Evolutionary conservation across 2,888 invertebrate genomes (phyloP).

Genomic region (Therioaphis trifolii): DNA sequence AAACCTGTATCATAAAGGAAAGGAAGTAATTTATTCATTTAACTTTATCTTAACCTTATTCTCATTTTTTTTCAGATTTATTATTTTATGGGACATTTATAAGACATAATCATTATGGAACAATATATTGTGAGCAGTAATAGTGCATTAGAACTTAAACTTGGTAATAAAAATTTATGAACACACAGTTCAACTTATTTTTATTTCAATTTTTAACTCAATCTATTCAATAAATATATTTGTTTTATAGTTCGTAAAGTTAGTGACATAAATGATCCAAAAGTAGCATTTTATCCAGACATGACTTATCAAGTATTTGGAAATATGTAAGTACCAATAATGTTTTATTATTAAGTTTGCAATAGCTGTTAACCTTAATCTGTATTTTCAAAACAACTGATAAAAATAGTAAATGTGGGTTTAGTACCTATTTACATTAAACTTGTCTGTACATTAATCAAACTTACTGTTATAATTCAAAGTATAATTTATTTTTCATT

Average conservation of each 20-base stretch:
- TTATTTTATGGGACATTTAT: too few relatives aligned
- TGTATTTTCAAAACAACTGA: too few relatives aligned
- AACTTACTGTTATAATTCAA: too few relatives aligned
- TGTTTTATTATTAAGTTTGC: too few relatives aligned
- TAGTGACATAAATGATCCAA: constrained; percentile 77
- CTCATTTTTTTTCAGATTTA: neutral
- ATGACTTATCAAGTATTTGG: constrained; percentile 96
- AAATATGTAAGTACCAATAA: constrained; percentile 73
- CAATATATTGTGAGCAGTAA: constrained; percentile 70
- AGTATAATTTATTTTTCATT: constrained; percentile 65
- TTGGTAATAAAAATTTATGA: constrained; percentile 66
- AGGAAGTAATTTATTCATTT: neutral
- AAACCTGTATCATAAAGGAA: too few relatives aligned
- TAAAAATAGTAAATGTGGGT: too few relatives aligned
- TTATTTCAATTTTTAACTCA: too few relatives aligned
- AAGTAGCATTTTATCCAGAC: constrained; percentile 78
- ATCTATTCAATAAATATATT: too few relatives aligned
- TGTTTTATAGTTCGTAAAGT: constrained; percentile 72
- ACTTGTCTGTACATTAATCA: too few relatives aligned
- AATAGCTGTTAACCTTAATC: too few relatives aligned
- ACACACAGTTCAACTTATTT: neutral
- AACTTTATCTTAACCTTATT: neutral
- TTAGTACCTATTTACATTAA: too few relatives aligned
- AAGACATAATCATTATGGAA: constrained; percentile 65
- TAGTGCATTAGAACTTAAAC: constrained; percentile 71